Evolutionary conservation across 2,797 vertebrate species (phyloP).

Genomic region (Sarcophilus harrisii): DNA sequence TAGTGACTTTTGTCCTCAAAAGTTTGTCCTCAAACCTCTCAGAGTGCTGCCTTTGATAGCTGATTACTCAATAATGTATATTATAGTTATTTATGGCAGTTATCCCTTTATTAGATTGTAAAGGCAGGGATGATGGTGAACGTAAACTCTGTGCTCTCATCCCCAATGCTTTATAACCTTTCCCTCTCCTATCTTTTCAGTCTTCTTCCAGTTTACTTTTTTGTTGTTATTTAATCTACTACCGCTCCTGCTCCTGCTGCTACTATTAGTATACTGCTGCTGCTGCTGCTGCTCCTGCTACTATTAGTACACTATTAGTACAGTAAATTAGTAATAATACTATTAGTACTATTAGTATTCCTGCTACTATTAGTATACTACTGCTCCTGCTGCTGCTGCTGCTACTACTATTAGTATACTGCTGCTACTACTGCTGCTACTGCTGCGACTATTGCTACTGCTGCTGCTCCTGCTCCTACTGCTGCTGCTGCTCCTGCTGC

Average conservation of each 20-base stretch:
- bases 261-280: not conserved
- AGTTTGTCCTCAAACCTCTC: not conserved
- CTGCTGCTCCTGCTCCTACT: too few relatives aligned
- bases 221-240: not conserved
- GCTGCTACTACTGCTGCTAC: too few relatives aligned
- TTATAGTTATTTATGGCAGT: not conserved
- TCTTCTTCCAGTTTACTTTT: not conserved
- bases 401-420: too few relatives aligned
- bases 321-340: too few relatives aligned
- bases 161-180: not conserved
- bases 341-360: too few relatives aligned
- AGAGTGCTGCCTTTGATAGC: not conserved
- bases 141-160: not conserved
- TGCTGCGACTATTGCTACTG: too few relatives aligned
- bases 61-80: not conserved
- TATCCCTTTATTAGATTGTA: not conserved
- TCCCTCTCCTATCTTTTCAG: not conserved
- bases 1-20: not conserved
- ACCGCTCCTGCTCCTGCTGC: too few relatives aligned
- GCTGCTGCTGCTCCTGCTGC: not conserved
- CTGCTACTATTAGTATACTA: not conserved
- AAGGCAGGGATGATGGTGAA: not conserved
- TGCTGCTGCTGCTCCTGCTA: fast-evolving
- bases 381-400: not conserved
- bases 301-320: not conserved